Conservation (phyloP, 23 tunicate species). For the Phallusia fumigata region DNA sequence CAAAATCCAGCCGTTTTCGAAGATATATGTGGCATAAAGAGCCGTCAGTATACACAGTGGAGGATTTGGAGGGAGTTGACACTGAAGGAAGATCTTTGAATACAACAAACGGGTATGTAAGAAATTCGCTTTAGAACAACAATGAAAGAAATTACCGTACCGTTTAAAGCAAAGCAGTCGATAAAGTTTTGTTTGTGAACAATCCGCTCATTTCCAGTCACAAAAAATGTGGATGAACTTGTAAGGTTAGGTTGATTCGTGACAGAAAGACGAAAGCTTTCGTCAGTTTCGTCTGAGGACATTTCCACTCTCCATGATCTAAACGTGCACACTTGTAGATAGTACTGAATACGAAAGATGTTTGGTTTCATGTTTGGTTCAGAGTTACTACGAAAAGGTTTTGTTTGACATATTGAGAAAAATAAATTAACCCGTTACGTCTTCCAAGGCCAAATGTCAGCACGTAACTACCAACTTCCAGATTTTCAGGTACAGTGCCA, state of each 20-base stretch:
- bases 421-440: neutral
- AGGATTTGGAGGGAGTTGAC: neutral
- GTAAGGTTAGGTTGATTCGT: neutral
- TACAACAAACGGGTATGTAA: neutral
- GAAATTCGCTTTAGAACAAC: no score
- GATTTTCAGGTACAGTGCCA: constrained; percentile 23
- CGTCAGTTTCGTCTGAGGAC: neutral
- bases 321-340: neutral
- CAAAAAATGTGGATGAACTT: neutral
- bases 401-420: no score
- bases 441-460: neutral
- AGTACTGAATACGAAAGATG: neutral
- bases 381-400: no score
- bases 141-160: neutral
- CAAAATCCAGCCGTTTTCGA: constrained; percentile 19
- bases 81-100: neutral
- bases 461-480: constrained; percentile 19
- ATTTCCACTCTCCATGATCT: neutral
- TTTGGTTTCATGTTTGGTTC: no score
- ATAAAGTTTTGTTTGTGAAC: constrained; percentile 12
- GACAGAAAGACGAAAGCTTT: neutral
- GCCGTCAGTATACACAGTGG: neutral
- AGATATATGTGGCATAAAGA: constrained; percentile 1
- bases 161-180: constrained; percentile 12
- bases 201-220: neutral